Evolutionary conservation across 37 sponge, comb jelly and placozoan species (phyloP).

Genomic region (Beroe forskalii): DNA sequence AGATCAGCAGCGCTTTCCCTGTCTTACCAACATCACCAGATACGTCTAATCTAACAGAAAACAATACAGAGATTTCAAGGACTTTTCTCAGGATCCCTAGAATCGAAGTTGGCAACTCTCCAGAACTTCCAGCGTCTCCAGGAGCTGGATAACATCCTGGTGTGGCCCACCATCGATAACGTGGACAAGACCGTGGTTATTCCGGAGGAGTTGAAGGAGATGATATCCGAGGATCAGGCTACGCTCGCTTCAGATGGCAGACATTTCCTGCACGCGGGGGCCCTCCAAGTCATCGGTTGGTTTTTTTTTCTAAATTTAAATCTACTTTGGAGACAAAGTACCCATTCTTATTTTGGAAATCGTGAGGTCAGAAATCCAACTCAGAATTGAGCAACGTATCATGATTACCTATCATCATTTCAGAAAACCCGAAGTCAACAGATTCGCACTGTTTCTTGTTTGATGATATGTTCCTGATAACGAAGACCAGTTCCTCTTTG

Average conservation of each 20-base stretch:
- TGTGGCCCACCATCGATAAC: conserved; percentile 40
- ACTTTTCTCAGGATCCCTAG: conserved; percentile 18
- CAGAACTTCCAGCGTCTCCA: conserved; percentile 59
- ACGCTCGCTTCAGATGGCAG: conserved; percentile 38
- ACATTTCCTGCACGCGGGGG: conserved; percentile 37
- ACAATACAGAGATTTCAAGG: not conserved
- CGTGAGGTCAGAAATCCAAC: no score
- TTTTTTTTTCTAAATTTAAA: no score
- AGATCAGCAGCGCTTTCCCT: not conserved
- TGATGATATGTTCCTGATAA: conserved; percentile 32
- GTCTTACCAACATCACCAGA: not conserved
- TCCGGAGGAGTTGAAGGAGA: conserved; percentile 56
- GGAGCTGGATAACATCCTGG: conserved; percentile 52
- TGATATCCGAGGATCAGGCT: conserved; percentile 52
- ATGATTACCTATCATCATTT: no score
- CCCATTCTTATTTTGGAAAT: no score
- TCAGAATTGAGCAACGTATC: no score
- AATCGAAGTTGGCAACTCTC: conserved; percentile 40
- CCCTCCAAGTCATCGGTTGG: not conserved
- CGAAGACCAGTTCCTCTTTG: not conserved
- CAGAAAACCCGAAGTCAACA: conserved; percentile 60
- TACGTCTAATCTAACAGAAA: not conserved
- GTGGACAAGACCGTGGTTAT: conserved; percentile 43
- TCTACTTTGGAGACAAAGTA: no score
- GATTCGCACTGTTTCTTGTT: conserved; percentile 45